phyloP scores from a whole-genome alignment of 2,113 vertebrate genomes.

The Cephalopterus ornatus region DNA sequence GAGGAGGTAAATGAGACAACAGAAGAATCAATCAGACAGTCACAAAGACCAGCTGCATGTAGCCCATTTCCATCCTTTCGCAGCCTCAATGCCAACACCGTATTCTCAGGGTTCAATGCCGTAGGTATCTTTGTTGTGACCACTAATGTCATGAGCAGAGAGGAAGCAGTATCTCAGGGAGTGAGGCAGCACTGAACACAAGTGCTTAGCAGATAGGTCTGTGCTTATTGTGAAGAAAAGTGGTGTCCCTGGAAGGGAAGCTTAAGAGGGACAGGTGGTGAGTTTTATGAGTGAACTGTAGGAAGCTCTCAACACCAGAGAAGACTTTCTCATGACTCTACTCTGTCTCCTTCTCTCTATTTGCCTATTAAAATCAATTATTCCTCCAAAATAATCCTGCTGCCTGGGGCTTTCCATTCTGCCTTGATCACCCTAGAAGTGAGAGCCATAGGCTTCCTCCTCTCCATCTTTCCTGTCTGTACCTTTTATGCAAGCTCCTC shows the following conservation, averaged over 20 bases:
- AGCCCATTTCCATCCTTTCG: slow-evolving; percentile 69
- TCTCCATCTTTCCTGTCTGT: slow-evolving; percentile 72
- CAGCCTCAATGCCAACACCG: slow-evolving; percentile 61
- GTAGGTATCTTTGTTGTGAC: slow-evolving; percentile 3
- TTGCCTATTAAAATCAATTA: slow-evolving; percentile 73
- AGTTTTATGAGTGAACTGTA: neutral
- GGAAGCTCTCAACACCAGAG: neutral
- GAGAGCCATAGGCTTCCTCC: slow-evolving; percentile 65
- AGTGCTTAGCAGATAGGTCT: neutral
- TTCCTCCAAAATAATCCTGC: slow-evolving; percentile 70
- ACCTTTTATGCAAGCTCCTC: neutral
- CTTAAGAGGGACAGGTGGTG: neutral
- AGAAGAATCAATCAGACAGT: slow-evolving; percentile 35
- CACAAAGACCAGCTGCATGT: slow-evolving; percentile 61
- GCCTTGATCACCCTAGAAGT: slow-evolving; percentile 69
- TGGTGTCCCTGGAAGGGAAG: neutral
- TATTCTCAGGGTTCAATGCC: slow-evolving; percentile 72
- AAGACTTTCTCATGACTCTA: neutral
- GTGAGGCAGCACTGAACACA: neutral
- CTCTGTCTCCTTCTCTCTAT: neutral
- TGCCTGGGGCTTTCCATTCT: slow-evolving; percentile 62
- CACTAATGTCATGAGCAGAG: neutral
- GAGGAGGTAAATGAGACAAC: slow-evolving; percentile 29
- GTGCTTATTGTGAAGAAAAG: neutral
- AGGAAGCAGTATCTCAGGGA: neutral